Base-by-base conservation (phyloP, 2,888 invertebrate genomes). In the Silvanus unidentatus region DNA sequence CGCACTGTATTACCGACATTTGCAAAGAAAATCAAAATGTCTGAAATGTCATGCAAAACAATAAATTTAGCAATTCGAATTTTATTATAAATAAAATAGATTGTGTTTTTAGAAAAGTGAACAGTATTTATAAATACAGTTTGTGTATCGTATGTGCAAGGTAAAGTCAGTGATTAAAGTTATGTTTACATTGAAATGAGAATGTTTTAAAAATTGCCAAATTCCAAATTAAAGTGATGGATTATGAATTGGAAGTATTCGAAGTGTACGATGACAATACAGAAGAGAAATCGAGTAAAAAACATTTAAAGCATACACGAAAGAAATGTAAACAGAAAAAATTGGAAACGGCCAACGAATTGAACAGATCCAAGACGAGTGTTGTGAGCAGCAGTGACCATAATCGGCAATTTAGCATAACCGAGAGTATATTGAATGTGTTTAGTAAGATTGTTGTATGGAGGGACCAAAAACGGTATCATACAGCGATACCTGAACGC, bases 391-490 rank as follows among this genome's bases (percentile, higher is more conserved):
- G 60, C 48, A 65, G 64, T 53, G 63, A 60, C 48, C 62, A 65
- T 43, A 60, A 65, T 40, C 68, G 74, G 50, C 75, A 74, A 54
- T 69, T 68, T 49, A 73, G 73, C 45, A 63, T 83, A 60, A 76
- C 83, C 59, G 80, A 81, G 66, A 83, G 82, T 53, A 75, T 84
- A 63, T 75, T 83, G 59, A 67, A 62, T 52, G 68, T 70, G 39
- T 69, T 70, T 53, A 66, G 68, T 50, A 69, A 70, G 55, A 54
- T 70, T 43, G 64, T 69, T 12, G 64, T 66, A 40, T 75, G 77
- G 76, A 72, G 74, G 55, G 73, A 76, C 52, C 70, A 74, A 49
- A 68, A 74, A 32, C 58, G 69, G 53, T 77, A 71, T 57, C 68
- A 67, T 46, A 64, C 66, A 40, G 61, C 69, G 32, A 61, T 67